Conservation (phyloP, 1,140 invertebrate genomes). For the Caenorhabditis briggsae region DNA sequence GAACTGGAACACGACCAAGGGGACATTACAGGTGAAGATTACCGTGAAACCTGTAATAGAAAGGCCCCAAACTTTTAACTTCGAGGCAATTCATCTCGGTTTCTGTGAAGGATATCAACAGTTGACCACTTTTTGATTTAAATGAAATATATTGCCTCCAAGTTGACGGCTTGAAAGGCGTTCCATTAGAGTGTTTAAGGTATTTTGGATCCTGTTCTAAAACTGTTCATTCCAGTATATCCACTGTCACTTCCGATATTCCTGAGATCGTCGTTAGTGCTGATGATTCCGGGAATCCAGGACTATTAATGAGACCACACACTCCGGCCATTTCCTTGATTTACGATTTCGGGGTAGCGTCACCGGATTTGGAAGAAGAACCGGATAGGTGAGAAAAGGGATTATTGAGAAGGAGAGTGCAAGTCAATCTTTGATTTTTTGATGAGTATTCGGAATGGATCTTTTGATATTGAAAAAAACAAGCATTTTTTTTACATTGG, state of each 20-base stretch:
- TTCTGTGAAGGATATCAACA: no score
- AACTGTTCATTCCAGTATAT: slow-evolving; percentile 30
- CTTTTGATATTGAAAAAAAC: no score
- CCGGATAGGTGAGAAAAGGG: slow-evolving; percentile 16
- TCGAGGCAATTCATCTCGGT: no score
- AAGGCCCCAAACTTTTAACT: background rate
- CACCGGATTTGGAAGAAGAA: slow-evolving; percentile 18
- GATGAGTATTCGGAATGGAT: no score
- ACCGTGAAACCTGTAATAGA: background rate
- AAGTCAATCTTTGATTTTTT: background rate
- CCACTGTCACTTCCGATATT: slow-evolving; percentile 55
- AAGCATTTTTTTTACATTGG: no score
- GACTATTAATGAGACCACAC: slow-evolving; percentile 5
- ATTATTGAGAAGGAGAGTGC: background rate
- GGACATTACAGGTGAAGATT: slow-evolving; percentile 17
- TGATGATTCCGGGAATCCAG: slow-evolving; percentile 26
- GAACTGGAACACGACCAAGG: slow-evolving; percentile 18
- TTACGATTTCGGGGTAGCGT: slow-evolving; percentile 59
- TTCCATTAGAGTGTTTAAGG: no score
- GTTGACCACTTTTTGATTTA: no score
- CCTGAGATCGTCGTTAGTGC: slow-evolving; percentile 63
- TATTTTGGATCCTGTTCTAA: no score
- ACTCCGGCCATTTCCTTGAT: slow-evolving; percentile 60
- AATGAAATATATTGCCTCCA: no score
- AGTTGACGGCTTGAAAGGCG: no score